A percentile compares a stretch with the other conserved stretches of the same genome.
These are phyloP conservation scores for Drosophila quadrilineata DNA, from an alignment of 1,140 invertebrate genomes.

Conservation along the genomic window DNA sequence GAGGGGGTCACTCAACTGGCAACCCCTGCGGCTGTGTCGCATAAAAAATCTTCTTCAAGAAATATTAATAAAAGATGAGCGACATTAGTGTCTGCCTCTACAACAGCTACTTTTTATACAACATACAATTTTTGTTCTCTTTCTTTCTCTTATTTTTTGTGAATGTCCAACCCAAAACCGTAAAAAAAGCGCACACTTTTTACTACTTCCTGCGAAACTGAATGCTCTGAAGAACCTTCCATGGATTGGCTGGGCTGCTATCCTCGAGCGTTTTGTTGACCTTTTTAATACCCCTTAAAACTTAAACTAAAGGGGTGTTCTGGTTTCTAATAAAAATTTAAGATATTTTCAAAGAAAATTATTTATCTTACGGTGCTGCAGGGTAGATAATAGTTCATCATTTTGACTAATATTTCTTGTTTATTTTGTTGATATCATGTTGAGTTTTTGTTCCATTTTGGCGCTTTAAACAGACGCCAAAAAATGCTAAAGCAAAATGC, in stretches of 20 bases:
- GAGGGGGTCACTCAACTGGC: constrained; percentile 18
- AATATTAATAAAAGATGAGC: constrained; percentile 80
- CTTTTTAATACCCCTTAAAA: no score
- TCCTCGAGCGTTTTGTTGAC: constrained; percentile 71
- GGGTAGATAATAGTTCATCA: no score
- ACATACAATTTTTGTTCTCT: constrained; percentile 3
- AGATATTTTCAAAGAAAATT: no score
- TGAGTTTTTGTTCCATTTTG: constrained; percentile 34
- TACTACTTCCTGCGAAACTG: constrained; percentile 63
- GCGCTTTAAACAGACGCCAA: constrained; percentile 61
- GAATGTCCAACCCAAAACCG: constrained; percentile 62
- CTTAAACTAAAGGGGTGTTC: no score
- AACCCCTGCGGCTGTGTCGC: constrained; percentile 42
- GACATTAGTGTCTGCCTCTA: constrained; percentile 71
- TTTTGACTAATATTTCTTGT: constrained; percentile 23
- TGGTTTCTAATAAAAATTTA: no score
- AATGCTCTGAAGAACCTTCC: constrained; percentile 23
- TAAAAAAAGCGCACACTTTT: constrained; percentile 61
- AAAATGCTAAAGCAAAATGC: constrained; percentile 64
- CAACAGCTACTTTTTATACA: constrained; percentile 13
- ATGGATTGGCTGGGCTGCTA: constrained; percentile 45
- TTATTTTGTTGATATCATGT: constrained; percentile 60
- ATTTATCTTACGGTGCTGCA: no score
- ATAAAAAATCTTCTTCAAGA: constrained; percentile 72
- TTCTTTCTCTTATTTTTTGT: constrained; percentile 7